Base-by-base conservation (phyloP, 1,140 invertebrate genomes). In the Nebria ingens region DNA sequence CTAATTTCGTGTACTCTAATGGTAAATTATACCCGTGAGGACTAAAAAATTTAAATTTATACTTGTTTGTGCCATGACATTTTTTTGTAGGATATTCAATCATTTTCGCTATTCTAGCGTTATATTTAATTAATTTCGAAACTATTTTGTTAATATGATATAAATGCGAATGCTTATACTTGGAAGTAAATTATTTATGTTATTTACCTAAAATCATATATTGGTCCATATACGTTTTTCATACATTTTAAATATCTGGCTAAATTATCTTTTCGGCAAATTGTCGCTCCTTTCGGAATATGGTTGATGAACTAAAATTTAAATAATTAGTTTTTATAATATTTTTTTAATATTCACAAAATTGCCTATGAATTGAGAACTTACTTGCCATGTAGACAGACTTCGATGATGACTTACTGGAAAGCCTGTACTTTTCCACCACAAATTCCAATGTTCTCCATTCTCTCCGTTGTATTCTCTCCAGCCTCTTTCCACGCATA, bases 401-500 rank as follows among this genome's bases (percentile, higher is more conserved):
- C 79, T 73, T 62, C 81, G 83, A 60, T 87, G 84, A 65, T 85
- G 80, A 12, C 78, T 76, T 15, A 78, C 71, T 0, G 86, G 78
- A 63, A 89, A 87, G 6, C 85, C 80, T 9, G 80, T 80, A 2
- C 83, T 83, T 67, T 78, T 78, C 88, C 88, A 92, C 87, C 87
- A 91, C 1, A 91, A 73, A 67, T 91, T 90, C 88, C 89, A 92
- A 54, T 81, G 79, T 56, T 86, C 80, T 58, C 75, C 81, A 61
- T 74, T 73, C 23, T 69, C 71, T 51, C 57, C 51, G 59, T 76
- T 78, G 69, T 84, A 90, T 63, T 89, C 85, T 38, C 81, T 74
- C 89, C 89, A 93, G 0, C 88, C 88, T 17, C 88, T 75, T 69
- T 93, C 89, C 38, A 79, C 73, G 64, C 84, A 89, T 49, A 90